Percentiles rank a stretch among this genome's conserved stretches.
Evolutionary conservation across 2,113 vertebrate genomes (phyloP).

Genomic region (Myanophis thanlyinensis): DNA sequence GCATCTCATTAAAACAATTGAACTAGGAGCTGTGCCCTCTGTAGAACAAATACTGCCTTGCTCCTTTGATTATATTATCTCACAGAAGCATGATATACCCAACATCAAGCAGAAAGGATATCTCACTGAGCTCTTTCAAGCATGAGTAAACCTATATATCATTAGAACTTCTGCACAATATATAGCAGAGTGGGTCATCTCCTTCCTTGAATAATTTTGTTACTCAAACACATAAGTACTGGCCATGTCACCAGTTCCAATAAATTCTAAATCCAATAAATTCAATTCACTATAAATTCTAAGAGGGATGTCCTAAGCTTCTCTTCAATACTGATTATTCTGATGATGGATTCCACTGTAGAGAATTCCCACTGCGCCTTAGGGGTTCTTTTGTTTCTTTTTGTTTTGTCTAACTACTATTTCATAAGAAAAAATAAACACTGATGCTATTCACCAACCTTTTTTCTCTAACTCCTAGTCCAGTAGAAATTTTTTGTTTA

Average conservation of each 20-base stretch:
- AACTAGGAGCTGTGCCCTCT: not conserved
- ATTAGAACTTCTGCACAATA: not conserved
- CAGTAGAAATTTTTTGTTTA: not conserved
- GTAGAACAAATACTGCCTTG: not conserved
- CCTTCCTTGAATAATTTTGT: not conserved
- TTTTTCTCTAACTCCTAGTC: not conserved
- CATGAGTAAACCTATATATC: not conserved
- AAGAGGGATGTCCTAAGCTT: not conserved
- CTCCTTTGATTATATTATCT: not conserved
- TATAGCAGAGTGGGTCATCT: not conserved
- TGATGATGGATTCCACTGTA: not conserved
- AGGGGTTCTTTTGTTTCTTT: not conserved
- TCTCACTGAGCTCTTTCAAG: not conserved
- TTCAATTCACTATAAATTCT: not conserved
- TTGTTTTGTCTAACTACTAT: not conserved
- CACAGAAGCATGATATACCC: fast-evolving
- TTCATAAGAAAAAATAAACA: not conserved
- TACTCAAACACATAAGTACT: not conserved
- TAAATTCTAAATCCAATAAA: not conserved
- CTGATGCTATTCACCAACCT: not conserved
- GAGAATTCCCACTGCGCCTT: not conserved
- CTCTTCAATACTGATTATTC: not conserved
- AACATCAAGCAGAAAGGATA: fast-evolving
- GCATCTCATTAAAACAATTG: not conserved
- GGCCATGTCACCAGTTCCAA: not conserved